Evolutionary conservation across 2,797 vertebrate genomes (phyloP), one percentile per base, ranked within the genome.

Genomic region (Galagoides demidoff): DNA sequence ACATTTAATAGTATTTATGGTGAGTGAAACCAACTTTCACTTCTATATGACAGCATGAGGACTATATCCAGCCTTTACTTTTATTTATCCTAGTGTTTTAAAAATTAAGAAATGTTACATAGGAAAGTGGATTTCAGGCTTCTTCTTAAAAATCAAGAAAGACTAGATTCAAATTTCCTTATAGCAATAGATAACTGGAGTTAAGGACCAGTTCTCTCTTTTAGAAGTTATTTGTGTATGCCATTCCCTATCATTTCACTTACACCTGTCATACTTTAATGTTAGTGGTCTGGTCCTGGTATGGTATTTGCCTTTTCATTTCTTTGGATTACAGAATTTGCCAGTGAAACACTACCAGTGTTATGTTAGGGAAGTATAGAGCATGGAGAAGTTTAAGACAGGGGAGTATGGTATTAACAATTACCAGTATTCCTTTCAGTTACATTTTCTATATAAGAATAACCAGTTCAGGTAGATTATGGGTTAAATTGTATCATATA

Each of bases 71-170:
- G n/a, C 11, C 71, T 82, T 85, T 23, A 85, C 49, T 84, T 77
- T 74, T 90, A 59, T 43, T 82, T 92, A 70, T 55, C 9, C 22
- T 20, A 64, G 4, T 59, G 45, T 91, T 89, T 95, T 68, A 93
- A 79, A 78, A 83, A 70, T 2, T 64, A 29, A 64, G 34, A 85
- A 57, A 88, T 37, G 78, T 94, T 55, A 94, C 39, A 88, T 5
- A 70, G 70, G 93, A 89, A 95, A 77, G 20, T 82, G 37, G 61
- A 90, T 39, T 29, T 90, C 7, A 55, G 49, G 31, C 29, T 90
- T 95, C 82, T 90, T 92, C 78, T 77, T 66, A 90, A 95, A 95
- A 90, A 85, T 92, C 34, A 52, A 52, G 45, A 5, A 77, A 95
- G 6, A 85, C 2, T 34, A 19, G 66, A 85, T 27, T 70, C 43